A percentile compares a stretch with the other conserved stretches of the same genome.
These are phyloP conservation scores for Lepus oiostolus DNA, from an alignment of 2,797 vertebrate species.

Conservation along the genomic window DNA sequence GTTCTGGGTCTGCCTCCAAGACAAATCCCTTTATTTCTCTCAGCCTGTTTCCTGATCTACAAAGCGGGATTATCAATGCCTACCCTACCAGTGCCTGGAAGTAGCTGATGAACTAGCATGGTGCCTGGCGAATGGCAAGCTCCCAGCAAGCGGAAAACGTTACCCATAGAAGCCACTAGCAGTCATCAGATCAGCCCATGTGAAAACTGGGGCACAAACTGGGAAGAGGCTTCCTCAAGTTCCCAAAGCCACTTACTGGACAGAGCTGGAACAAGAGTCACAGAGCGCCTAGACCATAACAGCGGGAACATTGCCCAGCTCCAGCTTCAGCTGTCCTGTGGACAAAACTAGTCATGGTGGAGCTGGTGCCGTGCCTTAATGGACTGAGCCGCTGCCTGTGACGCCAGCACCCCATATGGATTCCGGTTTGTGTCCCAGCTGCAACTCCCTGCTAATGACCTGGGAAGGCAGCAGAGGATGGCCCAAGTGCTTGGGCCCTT, in stretches of 20 bases:
- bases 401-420: too few species aligned
- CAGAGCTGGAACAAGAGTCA: background rate
- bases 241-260: background rate
- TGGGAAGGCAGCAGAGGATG: too few species aligned
- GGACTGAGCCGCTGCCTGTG: too few species aligned
- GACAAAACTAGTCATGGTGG: background rate
- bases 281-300: background rate
- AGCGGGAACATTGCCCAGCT: too few species aligned
- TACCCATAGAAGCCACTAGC: background rate
- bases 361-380: too few species aligned
- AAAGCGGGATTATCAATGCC: background rate
- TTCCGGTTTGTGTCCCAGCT: too few species aligned
- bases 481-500: too few species aligned
- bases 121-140: background rate
- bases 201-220: background rate
- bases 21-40: background rate
- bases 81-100: background rate
- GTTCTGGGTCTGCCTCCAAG: background rate
- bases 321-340: background rate
- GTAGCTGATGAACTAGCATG: background rate
- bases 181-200: background rate
- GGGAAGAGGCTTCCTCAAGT: background rate
- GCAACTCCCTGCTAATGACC: too few species aligned
- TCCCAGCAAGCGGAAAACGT: background rate
- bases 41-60: background rate